Conservation (phyloP, 2,113 vertebrate genomes). For the Ciconia maguari region DNA sequence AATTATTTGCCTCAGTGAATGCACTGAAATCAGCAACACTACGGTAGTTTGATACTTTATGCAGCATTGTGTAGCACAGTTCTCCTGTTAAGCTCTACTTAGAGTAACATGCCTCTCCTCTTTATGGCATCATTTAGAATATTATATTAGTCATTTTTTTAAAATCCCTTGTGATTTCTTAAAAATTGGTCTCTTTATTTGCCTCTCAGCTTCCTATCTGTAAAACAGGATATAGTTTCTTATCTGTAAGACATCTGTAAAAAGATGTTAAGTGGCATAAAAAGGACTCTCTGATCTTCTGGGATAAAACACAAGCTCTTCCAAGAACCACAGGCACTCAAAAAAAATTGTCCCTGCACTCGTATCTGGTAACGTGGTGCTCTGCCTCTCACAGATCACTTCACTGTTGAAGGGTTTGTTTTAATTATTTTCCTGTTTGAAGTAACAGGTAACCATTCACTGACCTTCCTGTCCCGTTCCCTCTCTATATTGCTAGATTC, state of each 20-base stretch:
- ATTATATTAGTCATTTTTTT: not conserved
- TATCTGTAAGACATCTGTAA: not conserved
- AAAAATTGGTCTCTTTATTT: not conserved
- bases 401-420: not conserved
- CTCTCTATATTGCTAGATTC: not conserved
- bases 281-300: not conserved
- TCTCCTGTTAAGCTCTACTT: not conserved
- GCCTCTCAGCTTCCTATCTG: not conserved
- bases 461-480: not conserved
- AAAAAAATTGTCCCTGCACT: not conserved
- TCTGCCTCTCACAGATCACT: not conserved
- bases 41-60: not conserved
- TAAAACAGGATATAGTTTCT: not conserved
- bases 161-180: not conserved
- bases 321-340: not conserved
- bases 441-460: not conserved
- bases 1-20: slow-evolving; percentile 25
- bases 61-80: not conserved
- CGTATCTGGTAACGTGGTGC: fast-evolving
- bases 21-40: not conserved
- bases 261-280: not conserved
- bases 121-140: not conserved
- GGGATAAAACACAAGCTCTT: not conserved
- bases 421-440: not conserved
- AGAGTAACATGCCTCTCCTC: not conserved